Evolutionary conservation across 2,888 invertebrate species (phyloP), one percentile per base, ranked within the genome.

Genomic region (Drosophila mulleri): DNA sequence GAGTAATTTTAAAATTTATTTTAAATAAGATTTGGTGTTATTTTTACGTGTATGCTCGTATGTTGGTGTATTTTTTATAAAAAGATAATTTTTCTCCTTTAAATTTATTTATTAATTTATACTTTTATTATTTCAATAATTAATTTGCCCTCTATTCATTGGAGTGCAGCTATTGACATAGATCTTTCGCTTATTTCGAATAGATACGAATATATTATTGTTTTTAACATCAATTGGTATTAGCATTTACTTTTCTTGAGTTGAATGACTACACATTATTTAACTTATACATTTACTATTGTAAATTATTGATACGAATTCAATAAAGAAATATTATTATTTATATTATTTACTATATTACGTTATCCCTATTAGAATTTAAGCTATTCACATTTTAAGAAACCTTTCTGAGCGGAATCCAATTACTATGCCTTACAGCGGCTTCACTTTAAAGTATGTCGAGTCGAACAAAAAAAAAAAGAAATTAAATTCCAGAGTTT

Each of bases 401-500:
- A 9, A 4, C 8, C 12, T 7, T 12, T 6, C 3, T 41, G 8
- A 72, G 35, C 18, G 29, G 1, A 47, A 42, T 14, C 32, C 14
- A 16, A 20, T 47, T 45, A 16, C 11, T 16, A n/a, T 48, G 11
- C 9, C 16, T 39, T 35, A n/a, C 45, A 56, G 18, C 14, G 35
- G 47, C 35, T 64, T 23, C 48, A 59, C 54, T 67, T 67, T 65
- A 57, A 72, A 60, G 47, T 41, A 45, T 29, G 18, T 0, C 52
- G 39, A 56, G n/a, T 57, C 7, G n/a, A 6, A 16, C 0, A 20
- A 57, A 47, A 59, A 61, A 61, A 23, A 53, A 50, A 54, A 63
- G 59, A 78, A 66, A 65, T 67, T 54, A 74, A 72, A 86, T 88
- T 83, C 72, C 72, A 11, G 14, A 60, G 71, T 56, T 57, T 59